Percentiles rank a stretch among this genome's conserved stretches.
Conservation (phyloP, 2,113 vertebrate species). For the Opisthocomus hoazin region DNA sequence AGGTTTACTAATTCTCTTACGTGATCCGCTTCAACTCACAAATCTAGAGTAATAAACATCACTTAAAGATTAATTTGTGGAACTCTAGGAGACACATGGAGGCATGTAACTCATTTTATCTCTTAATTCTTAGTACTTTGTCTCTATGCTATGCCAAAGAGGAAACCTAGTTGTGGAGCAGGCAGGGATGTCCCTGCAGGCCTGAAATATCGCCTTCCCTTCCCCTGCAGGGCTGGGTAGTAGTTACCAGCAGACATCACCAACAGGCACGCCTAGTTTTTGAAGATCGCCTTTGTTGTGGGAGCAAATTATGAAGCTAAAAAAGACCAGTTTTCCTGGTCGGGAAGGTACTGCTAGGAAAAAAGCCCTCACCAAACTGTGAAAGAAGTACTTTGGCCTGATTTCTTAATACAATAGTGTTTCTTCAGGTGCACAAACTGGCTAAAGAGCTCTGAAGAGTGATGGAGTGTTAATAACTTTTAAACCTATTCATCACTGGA, state of each 20-base stretch:
- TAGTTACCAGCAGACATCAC: not conserved
- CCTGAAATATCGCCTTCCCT: not conserved
- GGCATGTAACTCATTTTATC: not conserved
- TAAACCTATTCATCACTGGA: not conserved
- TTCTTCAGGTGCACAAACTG: not conserved
- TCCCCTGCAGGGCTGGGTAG: not conserved
- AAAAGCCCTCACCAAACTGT: not conserved
- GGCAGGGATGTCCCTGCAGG: no score
- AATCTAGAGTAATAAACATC: not conserved
- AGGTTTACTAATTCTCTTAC: not conserved
- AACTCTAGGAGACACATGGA: not conserved
- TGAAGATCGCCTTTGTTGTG: not conserved
- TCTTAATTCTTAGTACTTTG: not conserved
- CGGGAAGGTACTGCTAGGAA: not conserved
- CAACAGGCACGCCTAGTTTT: rapidly evolving
- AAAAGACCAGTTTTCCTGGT: not conserved
- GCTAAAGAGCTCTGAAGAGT: not conserved
- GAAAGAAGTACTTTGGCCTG: not conserved
- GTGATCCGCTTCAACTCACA: not conserved
- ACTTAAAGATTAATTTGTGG: not conserved
- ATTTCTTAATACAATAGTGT: not conserved
- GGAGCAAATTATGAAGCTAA: not conserved
- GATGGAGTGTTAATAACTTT: not conserved
- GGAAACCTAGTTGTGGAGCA: not conserved
- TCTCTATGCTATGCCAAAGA: not conserved